Conservation (phyloP, 2,113 vertebrate species). For the Poeciliopsis retropinna region DNA sequence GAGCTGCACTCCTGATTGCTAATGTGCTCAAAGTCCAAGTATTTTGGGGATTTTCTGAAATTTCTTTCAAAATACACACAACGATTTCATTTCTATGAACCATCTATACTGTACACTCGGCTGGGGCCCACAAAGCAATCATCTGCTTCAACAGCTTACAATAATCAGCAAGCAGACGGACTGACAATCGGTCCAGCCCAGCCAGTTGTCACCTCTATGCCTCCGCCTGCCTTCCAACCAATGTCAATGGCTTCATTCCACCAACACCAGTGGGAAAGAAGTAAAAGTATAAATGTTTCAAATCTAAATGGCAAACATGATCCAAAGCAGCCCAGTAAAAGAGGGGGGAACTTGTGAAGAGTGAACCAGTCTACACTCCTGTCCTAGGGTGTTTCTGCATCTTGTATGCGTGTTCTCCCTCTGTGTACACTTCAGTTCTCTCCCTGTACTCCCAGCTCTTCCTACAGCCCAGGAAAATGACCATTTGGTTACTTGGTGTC, state of each 20-base stretch:
- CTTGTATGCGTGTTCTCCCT: too few relatives aligned
- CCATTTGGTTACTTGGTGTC: too few relatives aligned
- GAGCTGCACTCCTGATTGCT: too few relatives aligned
- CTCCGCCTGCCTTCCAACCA: neutral
- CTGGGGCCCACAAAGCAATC: neutral
- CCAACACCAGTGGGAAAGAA: neutral
- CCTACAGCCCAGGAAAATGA: too few relatives aligned
- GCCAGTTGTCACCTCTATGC: neutral
- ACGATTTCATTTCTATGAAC: neutral
- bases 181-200: neutral
- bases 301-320: neutral
- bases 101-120: neutral
- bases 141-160: neutral
- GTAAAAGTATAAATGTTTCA: neutral
- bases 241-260: neutral
- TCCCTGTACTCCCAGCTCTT: too few relatives aligned
- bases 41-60: neutral
- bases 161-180: neutral
- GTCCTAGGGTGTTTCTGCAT: too few relatives aligned
- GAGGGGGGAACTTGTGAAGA: neutral
- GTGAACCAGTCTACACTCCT: neutral
- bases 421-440: too few relatives aligned
- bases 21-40: neutral
- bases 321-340: neutral
- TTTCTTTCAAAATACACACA: neutral